Evolutionary conservation across 1,140 invertebrate species (phyloP).

Genomic region (Drosophila pseudoananassae): DNA sequence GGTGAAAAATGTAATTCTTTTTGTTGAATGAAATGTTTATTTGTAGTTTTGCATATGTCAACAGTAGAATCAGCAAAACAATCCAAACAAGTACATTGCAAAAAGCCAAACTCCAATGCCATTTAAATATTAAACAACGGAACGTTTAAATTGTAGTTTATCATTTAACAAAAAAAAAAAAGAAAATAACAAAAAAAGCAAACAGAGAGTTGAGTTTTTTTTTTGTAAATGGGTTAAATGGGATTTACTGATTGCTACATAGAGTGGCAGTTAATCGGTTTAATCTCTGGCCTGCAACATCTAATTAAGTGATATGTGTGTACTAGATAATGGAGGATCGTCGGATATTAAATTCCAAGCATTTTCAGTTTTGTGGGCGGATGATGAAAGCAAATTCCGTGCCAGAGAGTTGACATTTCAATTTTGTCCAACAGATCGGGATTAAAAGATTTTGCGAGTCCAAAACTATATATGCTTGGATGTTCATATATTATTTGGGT

Average conservation of each 20-base stretch:
- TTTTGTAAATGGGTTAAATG: conserved; percentile 11
- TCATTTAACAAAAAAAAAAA: not conserved
- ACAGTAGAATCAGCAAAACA: conserved; percentile 22
- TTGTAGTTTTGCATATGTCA: conserved; percentile 25
- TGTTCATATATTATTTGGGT: conserved; percentile 43
- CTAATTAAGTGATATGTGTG: conserved; percentile 49
- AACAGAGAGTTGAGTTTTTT: too few relatives aligned
- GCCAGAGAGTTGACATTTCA: conserved; percentile 23
- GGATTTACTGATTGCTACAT: not conserved
- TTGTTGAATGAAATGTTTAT: conserved; percentile 11
- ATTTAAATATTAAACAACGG: not conserved
- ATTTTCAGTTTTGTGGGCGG: conserved; percentile 8
- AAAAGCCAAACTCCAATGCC: not conserved
- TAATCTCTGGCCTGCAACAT: conserved; percentile 16
- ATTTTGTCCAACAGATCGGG: conserved; percentile 15
- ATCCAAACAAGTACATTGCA: not conserved
- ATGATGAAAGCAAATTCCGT: not conserved
- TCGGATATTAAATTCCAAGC: conserved; percentile 4
- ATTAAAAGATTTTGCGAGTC: conserved; percentile 19
- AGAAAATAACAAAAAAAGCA: not conserved
- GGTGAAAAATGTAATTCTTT: not conserved
- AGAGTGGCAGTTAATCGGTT: conserved; percentile 15
- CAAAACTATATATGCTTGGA: too few relatives aligned
- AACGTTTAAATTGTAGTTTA: conserved; percentile 1
- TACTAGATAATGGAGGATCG: conserved; percentile 21